Evolutionary conservation across 2,113 vertebrate species (phyloP).

Genomic region (Leucopternis melanops): DNA sequence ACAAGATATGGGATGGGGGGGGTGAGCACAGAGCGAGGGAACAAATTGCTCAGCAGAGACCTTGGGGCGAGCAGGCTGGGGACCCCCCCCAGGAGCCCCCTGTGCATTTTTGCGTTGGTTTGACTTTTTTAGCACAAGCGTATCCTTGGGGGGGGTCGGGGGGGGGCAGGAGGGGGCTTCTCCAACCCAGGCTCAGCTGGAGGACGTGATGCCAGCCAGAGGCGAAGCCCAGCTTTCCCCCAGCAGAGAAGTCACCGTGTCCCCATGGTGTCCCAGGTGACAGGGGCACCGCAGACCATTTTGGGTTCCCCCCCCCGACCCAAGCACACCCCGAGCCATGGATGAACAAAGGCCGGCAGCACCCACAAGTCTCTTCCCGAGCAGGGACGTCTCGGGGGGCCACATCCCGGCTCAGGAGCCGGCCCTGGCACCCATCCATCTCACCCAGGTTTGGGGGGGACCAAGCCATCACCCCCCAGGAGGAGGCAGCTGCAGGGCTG

Average conservation of each 20-base stretch:
- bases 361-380: background rate
- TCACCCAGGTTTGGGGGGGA: background rate
- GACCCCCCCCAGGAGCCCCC: too few relatives aligned
- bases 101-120: too few relatives aligned
- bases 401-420: background rate
- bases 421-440: background rate
- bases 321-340: background rate
- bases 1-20: background rate
- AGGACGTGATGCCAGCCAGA: too few relatives aligned
- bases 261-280: background rate
- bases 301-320: background rate
- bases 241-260: too few relatives aligned
- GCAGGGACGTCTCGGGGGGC: fast-evolving
- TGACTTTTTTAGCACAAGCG: too few relatives aligned
- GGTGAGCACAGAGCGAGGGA: too few relatives aligned
- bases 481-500: background rate
- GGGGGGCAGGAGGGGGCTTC: too few relatives aligned
- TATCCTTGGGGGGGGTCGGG: too few relatives aligned
- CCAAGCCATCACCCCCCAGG: background rate
- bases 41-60: too few relatives aligned
- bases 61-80: too few relatives aligned
- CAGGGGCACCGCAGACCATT: background rate
- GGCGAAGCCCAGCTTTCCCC: too few relatives aligned
- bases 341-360: conserved; percentile 14
- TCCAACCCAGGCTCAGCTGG: too few relatives aligned